Evolutionary conservation across 2,797 vertebrate species (phyloP), one percentile per base, ranked within the genome.

Genomic region (Mallotus villosus): DNA sequence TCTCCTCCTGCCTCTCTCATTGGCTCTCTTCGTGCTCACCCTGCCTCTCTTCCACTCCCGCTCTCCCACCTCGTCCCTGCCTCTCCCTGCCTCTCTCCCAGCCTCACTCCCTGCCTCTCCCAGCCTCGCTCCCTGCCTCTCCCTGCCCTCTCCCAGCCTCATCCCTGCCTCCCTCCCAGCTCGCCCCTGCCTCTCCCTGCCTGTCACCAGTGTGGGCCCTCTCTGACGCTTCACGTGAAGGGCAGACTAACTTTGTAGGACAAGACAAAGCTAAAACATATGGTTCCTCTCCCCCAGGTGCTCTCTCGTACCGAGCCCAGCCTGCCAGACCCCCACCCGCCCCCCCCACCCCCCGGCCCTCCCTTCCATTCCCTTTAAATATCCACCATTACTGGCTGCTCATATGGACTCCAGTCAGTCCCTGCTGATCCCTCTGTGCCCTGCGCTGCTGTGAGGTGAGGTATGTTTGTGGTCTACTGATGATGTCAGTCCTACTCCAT

Each of bases 241-340:
- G 97, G 93, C 97, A 95, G 93, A 90, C 93, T 92, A 95, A 97
- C 95, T 98, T 97, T 96, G 96, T 97, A 98, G 97, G 96, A 97
- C 95, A 91, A 96, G 95, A 96, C 95, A 94, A 94, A 95, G 97
- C 97, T 94, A 93, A 92, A 93, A 94, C 96, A 98, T 98, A 96
- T 97, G 97, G 96, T 93, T 77, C 85, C 83, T 88, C 88, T 95
- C 95, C 97, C 94, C 95, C 80, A 93, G 95, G 95, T 95, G 93
- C 92, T 88, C 82, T 90, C 76, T 90, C 84, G 83, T 72, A 83
- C 62, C 76, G 75, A 63, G 74, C 77, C 74, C 70, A 29, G 70
- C 71, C 76, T 80, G 73, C 65, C 60, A 78, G 75, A 76, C 74
- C 63, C 70, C 34, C 75, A 57, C 73, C 68, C 71, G 59, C 71